A percentile compares a stretch with the other conserved stretches of the same genome.
Evolutionary conservation across 1,140 invertebrate genomes (phyloP).

Genomic region (Hermatobates lingyangjiaoensis): DNA sequence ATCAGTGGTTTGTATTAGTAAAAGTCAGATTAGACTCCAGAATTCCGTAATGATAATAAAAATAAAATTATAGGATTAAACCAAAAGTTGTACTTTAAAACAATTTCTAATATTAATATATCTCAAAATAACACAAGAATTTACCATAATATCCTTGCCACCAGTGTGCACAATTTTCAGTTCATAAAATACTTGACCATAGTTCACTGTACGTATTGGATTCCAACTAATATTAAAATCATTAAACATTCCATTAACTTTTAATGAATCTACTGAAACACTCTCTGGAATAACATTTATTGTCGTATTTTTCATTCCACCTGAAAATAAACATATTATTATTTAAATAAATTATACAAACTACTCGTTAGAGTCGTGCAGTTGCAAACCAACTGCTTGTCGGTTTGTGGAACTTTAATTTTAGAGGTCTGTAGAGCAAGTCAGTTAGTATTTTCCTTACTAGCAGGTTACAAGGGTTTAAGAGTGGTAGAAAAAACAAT

Average conservation of each 20-base stretch:
- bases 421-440: too few relatives aligned
- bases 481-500: too few relatives aligned
- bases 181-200: constrained; percentile 66
- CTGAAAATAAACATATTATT: background rate
- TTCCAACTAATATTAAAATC: constrained; percentile 65
- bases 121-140: too few relatives aligned
- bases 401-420: too few relatives aligned
- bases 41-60: too few relatives aligned
- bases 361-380: too few relatives aligned
- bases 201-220: constrained; percentile 48
- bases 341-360: too few relatives aligned
- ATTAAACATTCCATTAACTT: constrained; percentile 45
- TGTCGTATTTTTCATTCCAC: background rate
- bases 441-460: too few relatives aligned
- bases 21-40: too few relatives aligned
- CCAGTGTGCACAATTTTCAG: constrained; percentile 37
- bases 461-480: too few relatives aligned
- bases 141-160: constrained; percentile 20
- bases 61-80: background rate
- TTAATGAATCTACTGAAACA: constrained; percentile 38
- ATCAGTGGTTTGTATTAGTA: too few relatives aligned
- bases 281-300: constrained; percentile 45
- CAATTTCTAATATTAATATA: constrained; percentile 1
- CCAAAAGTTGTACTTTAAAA: constrained; percentile 3
- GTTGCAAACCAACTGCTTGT: too few relatives aligned